Conservation (phyloP, 2,888 invertebrate species). For the Agriopis leucophaearia region DNA sequence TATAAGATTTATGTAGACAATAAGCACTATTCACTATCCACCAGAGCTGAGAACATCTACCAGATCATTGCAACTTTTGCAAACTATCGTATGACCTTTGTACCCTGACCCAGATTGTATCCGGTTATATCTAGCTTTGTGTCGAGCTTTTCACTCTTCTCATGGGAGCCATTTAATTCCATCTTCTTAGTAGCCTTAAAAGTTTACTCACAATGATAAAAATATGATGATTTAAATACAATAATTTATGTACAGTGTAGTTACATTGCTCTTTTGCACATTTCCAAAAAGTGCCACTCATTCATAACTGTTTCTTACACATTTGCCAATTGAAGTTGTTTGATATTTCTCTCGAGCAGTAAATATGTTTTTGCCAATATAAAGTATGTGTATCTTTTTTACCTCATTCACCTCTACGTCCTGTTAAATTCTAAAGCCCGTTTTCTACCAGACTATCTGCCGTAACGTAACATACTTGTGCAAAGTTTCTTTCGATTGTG, state of each 20-base stretch:
- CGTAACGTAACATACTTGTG: neutral
- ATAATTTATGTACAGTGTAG: too few relatives aligned
- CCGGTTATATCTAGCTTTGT: slow-evolving; percentile 35
- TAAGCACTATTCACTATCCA: neutral
- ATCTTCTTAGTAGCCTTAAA: neutral
- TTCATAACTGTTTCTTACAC: too few relatives aligned
- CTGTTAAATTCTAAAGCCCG: neutral
- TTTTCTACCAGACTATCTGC: neutral
- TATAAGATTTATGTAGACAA: neutral
- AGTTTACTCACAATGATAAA: too few relatives aligned
- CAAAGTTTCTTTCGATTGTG: slow-evolving; percentile 3
- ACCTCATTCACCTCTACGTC: neutral
- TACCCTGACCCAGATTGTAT: slow-evolving; percentile 33
- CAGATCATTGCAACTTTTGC: slow-evolving; percentile 11
- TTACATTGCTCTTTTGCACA: too few relatives aligned
- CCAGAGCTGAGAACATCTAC: slow-evolving; percentile 2
- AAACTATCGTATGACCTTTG: slow-evolving; percentile 30
- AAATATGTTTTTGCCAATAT: too few relatives aligned
- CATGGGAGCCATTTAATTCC: slow-evolving; percentile 17
- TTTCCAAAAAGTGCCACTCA: too few relatives aligned
- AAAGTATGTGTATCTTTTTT: too few relatives aligned
- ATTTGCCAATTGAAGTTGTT: too few relatives aligned
- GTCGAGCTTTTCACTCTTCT: slow-evolving; percentile 35
- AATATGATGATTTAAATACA: too few relatives aligned
- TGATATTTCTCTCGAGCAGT: too few relatives aligned